Evolutionary conservation across 2,113 vertebrate genomes (phyloP).

Genomic region (Bucco capensis): DNA sequence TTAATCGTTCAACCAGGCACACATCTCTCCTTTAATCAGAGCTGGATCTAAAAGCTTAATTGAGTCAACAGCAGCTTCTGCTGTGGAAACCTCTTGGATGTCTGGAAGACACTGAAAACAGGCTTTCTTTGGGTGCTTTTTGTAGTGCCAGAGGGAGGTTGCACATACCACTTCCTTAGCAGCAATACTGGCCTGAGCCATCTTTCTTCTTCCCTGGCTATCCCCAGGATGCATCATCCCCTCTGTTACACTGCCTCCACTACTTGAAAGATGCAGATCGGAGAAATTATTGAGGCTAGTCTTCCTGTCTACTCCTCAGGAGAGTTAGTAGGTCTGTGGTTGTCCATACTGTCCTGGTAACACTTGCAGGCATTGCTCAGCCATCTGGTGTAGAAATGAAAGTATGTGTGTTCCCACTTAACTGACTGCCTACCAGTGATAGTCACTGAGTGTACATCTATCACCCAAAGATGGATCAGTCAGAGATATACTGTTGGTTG

Average conservation of each 20-base stretch:
- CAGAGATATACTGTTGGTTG: not conserved
- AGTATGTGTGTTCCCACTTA: not conserved
- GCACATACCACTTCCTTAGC: not conserved
- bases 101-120: not conserved
- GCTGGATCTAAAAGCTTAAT: not conserved
- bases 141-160: not conserved
- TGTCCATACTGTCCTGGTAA: not conserved
- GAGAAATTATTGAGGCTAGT: not conserved
- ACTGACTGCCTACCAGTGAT: not conserved
- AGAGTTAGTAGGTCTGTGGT: not conserved
- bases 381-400: not conserved
- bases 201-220: not conserved
- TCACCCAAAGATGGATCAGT: not conserved
- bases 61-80: not conserved
- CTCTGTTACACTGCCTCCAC: not conserved
- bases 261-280: not conserved
- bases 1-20: not conserved
- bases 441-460: not conserved
- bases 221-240: not conserved
- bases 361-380: not conserved
- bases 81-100: not conserved
- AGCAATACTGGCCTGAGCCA: not conserved
- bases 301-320: not conserved
- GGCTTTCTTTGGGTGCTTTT: not conserved
- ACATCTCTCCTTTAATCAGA: not conserved